phyloP scores from a whole-genome alignment of 2,888 invertebrate species.

The Ferdinandea cuprea region DNA sequence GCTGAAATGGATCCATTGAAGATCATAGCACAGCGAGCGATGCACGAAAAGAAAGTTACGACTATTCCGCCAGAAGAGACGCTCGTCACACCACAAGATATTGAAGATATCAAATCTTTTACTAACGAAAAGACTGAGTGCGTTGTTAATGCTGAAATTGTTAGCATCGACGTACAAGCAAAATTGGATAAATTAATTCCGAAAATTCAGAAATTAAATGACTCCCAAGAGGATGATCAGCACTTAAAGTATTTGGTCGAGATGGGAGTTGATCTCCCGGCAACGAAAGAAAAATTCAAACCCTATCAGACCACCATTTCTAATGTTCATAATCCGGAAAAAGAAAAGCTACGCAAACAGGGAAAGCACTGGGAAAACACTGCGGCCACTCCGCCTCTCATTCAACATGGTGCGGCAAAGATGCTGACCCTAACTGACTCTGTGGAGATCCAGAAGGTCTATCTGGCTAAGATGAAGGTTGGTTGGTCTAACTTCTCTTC shows the following conservation, averaged over 20 bases:
- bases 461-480: constrained; percentile 80
- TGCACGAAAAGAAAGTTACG: constrained; percentile 79
- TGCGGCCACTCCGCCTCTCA: constrained; percentile 82
- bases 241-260: constrained; percentile 80
- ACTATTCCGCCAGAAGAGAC: constrained; percentile 76
- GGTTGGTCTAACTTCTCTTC: not conserved
- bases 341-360: constrained; percentile 80
- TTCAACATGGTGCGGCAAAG: constrained; percentile 79
- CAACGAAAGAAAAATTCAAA: constrained; percentile 79
- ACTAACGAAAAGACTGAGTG: constrained; percentile 34
- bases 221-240: constrained; percentile 76
- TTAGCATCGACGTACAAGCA: constrained; percentile 76
- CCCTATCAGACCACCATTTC: constrained; percentile 81
- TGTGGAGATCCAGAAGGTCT: constrained; percentile 79
- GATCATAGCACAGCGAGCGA: constrained; percentile 80
- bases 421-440: constrained; percentile 80
- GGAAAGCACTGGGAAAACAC: constrained; percentile 82
- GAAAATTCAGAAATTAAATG: constrained; percentile 34
- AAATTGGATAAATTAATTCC: constrained; percentile 72
- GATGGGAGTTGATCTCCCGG: constrained; percentile 73
- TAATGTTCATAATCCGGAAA: constrained; percentile 81
- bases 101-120: constrained; percentile 80
- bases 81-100: constrained; percentile 80
- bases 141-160: constrained; percentile 75
- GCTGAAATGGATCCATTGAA: constrained; percentile 80